Evolutionary conservation across 2,888 invertebrate genomes (phyloP), one percentile per base, ranked within the genome.

Genomic region (Trachelus stipa): DNA sequence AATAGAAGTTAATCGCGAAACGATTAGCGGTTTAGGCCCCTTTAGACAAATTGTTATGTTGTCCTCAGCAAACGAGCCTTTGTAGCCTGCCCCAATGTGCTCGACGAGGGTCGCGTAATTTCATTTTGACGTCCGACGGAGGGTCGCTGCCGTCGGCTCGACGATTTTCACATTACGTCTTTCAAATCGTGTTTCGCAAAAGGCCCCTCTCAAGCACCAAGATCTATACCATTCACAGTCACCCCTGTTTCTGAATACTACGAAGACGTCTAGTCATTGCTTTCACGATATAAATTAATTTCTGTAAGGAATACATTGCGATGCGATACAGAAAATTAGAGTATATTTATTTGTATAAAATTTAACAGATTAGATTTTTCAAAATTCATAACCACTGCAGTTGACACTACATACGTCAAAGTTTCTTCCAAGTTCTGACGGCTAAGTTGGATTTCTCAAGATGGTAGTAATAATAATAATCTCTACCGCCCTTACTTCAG

Each of bases 111-210:
- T 91, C 88, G 89, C 87, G 89, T 91, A 91, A 91, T 91, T 91
- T 91, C 91, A 91, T 91, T 91, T 91, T 87, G 88, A 89, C 89
- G 87, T 90, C 90, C 91, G 91, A 89, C 91, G 90, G 89, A 90
- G 91, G 91, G 90, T 90, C 88, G 88, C 85, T 87, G 87, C 89
- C 86, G 87, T 87, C 86, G 87, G 86, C 85, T 87, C 75, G 71
- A 78, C 91, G 90, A 91, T 91, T 91, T 91, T 91, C 90, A 88
- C 90, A 91, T 91, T 91, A 91, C 88, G 88, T 88, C 87, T 89
- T 88, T 89, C 88, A 90, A 89, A 90, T 90, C 88, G 86, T 79
- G 86, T 88, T 86, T 86, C 84, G 83, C 81, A 81, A 83, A 81
- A 81, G 81, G 83, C 81, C 83, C 74, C 77, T 80, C 71, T 77